Base-by-base conservation (phyloP, 1,140 invertebrate genomes). In the Heliconius hewitsoni region DNA sequence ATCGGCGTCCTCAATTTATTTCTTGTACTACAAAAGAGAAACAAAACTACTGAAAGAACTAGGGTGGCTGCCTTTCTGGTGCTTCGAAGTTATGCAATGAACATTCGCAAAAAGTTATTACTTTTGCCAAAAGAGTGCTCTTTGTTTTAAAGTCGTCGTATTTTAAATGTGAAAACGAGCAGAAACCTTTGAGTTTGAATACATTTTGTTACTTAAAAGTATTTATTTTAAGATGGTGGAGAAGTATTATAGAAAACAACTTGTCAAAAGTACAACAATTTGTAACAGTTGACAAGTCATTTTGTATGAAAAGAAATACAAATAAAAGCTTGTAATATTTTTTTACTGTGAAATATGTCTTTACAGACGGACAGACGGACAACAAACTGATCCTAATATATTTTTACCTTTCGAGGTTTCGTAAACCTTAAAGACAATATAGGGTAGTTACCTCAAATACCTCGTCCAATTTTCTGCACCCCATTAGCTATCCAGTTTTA, bases 401-500 rank as follows among this genome's bases (percentile, higher is more conserved):
- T 46, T 16, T 46, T 46, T 16, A 4, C 42, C 42, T 46, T 16
- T 46, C 4, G 42, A n/a, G n/a, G n/a, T n/a, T n/a, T n/a, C n/a
- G n/a, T n/a, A 9, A 46, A 46, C 42, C 42, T 16, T 46, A 46
- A 1, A 16, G 16, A 46, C 13, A 39, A n/a, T 39, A 19, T 19
- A 71, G 18, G 16, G 55, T 76, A 82, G 83, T 81, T 82, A 82
- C 46, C 16, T 39, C 71, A 19, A 18, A 71, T 72, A 57, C 74
- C 76, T 81, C 74, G 73, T 71, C 42, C 74, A 79, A 74, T 71
- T 79, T 79, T 76, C 76, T 80, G 76, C 78, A 30, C 81, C 76
- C 78, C 78, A 82, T 80, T 78, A 80, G 78, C 52, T 71, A 78
- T 76, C 57, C 73, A 73, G 77, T 82, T 80, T 82, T 80, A 82